Conservation (phyloP, 2,888 invertebrate genomes). For the Lochmaea crataegi region DNA sequence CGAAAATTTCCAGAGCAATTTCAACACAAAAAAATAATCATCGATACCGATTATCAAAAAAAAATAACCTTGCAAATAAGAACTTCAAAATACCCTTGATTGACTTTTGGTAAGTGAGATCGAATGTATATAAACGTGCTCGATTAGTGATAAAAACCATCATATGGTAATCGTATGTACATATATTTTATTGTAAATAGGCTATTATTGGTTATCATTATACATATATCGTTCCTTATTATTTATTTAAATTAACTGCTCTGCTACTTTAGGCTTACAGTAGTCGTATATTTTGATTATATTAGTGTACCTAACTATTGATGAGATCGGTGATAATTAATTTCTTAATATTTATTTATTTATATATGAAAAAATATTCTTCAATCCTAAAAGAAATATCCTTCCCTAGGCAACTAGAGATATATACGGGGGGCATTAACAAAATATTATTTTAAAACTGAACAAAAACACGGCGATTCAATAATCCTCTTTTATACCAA, state of each 20-base stretch:
- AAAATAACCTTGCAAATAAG: constrained; percentile 24
- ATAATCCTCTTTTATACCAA: no score
- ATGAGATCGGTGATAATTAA: neutral
- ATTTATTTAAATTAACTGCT: neutral
- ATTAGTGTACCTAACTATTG: neutral
- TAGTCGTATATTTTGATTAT: neutral
- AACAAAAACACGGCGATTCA: no score
- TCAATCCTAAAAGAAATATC: no score
- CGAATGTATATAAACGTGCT: neutral
- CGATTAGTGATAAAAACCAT: constrained; percentile 7
- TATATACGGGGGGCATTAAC: no score
- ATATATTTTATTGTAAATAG: constrained; percentile 7
- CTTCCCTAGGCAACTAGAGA: no score
- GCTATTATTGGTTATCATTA: constrained; percentile 9
- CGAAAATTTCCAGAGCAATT: neutral
- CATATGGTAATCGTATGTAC: constrained; percentile 17
- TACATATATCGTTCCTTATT: neutral
- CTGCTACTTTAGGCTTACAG: neutral
- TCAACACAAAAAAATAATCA: neutral
- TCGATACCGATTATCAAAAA: neutral
- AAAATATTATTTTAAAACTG: no score
- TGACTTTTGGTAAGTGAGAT: constrained; percentile 15
- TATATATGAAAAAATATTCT: no score
- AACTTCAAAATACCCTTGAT: constrained; percentile 31
- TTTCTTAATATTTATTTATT: no score